phyloP scores from a whole-genome alignment of 2,888 invertebrate species.

The Acleris holmiana region DNA sequence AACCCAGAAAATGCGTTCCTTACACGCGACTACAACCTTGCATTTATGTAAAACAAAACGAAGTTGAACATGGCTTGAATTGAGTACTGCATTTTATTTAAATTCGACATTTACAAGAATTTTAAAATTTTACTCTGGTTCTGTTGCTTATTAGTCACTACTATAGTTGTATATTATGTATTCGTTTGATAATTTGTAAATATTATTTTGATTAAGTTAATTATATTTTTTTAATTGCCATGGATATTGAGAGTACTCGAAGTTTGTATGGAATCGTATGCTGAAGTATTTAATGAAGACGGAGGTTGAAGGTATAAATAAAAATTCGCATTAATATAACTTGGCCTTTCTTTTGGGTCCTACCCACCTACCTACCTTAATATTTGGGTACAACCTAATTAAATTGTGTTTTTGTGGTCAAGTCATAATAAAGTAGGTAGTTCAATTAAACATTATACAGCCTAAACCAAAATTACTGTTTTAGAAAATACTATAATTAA shows the following conservation, averaged over 20 bases:
- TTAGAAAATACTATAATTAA: too few relatives aligned
- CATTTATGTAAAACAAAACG: slow-evolving; percentile 56
- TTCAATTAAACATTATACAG: too few relatives aligned
- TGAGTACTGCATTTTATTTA: slow-evolving; percentile 57
- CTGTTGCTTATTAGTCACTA: slow-evolving; percentile 78
- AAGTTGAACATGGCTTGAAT: slow-evolving; percentile 52
- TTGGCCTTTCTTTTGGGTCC: slow-evolving; percentile 64
- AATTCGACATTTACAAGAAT: slow-evolving; percentile 50
- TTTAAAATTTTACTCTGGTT: slow-evolving; percentile 63
- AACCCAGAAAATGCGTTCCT: slow-evolving; percentile 47
- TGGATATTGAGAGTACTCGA: slow-evolving; percentile 73
- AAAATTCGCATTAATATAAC: slow-evolving; percentile 77
- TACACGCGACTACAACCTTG: slow-evolving; percentile 49
- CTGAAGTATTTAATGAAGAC: slow-evolving; percentile 76
- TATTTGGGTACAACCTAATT: too few relatives aligned
- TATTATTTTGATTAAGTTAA: slow-evolving; percentile 77
- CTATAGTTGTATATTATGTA: slow-evolving; percentile 82
- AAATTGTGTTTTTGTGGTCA: too few relatives aligned
- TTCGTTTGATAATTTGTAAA: slow-evolving; percentile 80
- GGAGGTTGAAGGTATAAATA: slow-evolving; percentile 80
- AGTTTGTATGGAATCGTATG: slow-evolving; percentile 72
- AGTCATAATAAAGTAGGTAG: too few relatives aligned
- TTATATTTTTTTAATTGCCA: slow-evolving; percentile 78
- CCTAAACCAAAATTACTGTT: too few relatives aligned
- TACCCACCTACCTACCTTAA: background rate